Base-by-base conservation (phyloP, 2,797 vertebrate genomes). In the Sus cebifrons region DNA sequence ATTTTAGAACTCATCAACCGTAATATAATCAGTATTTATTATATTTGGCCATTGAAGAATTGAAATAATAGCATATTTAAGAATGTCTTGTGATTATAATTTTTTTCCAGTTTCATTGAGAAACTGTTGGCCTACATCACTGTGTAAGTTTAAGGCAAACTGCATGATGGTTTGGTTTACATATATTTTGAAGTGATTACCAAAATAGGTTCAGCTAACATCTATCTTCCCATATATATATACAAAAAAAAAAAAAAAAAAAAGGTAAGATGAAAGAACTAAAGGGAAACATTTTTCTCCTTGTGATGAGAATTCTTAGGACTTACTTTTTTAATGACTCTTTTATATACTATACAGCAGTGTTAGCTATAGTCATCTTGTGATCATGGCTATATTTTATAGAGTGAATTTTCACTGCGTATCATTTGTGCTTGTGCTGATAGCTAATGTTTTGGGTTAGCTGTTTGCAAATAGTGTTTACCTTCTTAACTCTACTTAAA, bases 51-150 rank as follows among this genome's bases (percentile, higher is more conserved):
- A 29, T 83, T 71, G n/a, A 70, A 91, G 20, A 91, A 77, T 56
- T 82, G 27, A 83, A 77, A 58, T 83, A 88, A 71, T 88, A 65
- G 36, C 78, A 32, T 94, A 75, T 54, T 87, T 27, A 94, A 18
- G 5, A 44, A 32, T 54, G 27, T 68, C 75, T 64, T 44, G n/a
- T 67, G 27, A 16, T 62, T 75, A 2, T 68, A 68, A 3, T 58
- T 58, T 36, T 74, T 79, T 79, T 36, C 77, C 54, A 79, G 54
- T 15, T 9, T 58, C 77, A 36, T 79, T 58, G 54, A 56, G n/a
- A 58, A 58, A 79, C 54, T 58, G 1, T 79, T 32, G 77, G 58
- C n/a, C 36, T 15, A 23, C 21, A 23, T 58, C 77, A 79, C 54
- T 58, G 77, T 36, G 20, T 79, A 58, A 58, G n/a, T 78, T 58